Base-by-base conservation (phyloP, 1,140 invertebrate species). In the Drosophila albomicans region DNA sequence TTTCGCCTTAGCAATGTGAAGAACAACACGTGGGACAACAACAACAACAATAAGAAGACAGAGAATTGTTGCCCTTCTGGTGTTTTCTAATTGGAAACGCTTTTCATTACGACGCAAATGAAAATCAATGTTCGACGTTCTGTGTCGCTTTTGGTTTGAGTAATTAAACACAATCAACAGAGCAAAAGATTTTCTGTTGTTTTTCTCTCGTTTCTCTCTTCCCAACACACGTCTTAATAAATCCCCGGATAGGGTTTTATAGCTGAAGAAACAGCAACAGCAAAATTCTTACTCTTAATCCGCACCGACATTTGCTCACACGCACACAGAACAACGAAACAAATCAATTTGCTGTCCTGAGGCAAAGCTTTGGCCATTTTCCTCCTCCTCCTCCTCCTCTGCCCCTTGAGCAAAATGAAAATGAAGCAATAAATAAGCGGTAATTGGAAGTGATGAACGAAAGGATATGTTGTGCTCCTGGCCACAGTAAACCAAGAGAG, bases 361-460 rank as follows among this genome's bases (percentile, higher is more conserved):
- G 61, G 49, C 59, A 74, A 57, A 11, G 35, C 15, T 57, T 41
- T 57, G 13, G n/a, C 51, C 28, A 30, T 35, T 54, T 35, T n/a
- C 51, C 11, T 38, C 35, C 30, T 56, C 20, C 0, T n/a, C n/a
- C n/a, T n/a, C n/a, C 30, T n/a, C 20, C 51, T 1, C 20, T 20
- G 20, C 20, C 20, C 20, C 20, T 25, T 25, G 48, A 13, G 28
- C 51, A 57, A 57, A 41, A 16, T 69, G 65, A 85, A 78, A 81
- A 69, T 68, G 71, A 62, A 62, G 84, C 81, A 81, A 81, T 89
- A 89, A 89, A 89, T 89, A 88, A 85, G 57, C 71, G 68, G 81
- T 88, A 89, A 89, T 89, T 89, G 85, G 86, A 89, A 90, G 75
- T 89, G 85, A 89, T 89, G 85, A 85, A 73, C 69, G 56, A 56